Evolutionary conservation across 1,140 invertebrate genomes (phyloP).

Genomic region (Parapsyche elsis): DNA sequence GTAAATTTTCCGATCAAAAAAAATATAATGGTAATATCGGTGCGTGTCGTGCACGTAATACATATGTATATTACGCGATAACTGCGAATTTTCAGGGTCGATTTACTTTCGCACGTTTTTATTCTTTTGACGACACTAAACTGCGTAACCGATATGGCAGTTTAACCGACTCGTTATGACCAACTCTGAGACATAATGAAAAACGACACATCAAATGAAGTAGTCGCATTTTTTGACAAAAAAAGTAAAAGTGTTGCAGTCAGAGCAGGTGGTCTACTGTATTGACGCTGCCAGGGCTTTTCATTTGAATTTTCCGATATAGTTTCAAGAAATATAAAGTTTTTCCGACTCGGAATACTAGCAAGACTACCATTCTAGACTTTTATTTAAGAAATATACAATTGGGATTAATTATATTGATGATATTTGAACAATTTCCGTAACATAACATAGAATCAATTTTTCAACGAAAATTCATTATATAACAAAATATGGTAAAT

Average conservation of each 20-base stretch:
- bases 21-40: background rate
- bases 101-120: background rate
- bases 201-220: background rate
- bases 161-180: too few relatives aligned
- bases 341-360: background rate
- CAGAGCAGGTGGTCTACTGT: conserved; percentile 10
- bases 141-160: background rate
- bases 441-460: background rate
- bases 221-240: conserved; percentile 28
- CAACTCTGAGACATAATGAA: background rate
- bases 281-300: background rate
- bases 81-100: conserved; percentile 11
- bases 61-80: background rate
- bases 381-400: too few relatives aligned
- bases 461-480: background rate
- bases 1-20: background rate
- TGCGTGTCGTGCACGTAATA: conserved; percentile 11
- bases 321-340: background rate
- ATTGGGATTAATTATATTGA: too few relatives aligned
- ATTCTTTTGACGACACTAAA: conserved; percentile 19
- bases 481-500: too few relatives aligned
- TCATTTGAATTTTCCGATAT: background rate
- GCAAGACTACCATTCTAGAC: too few relatives aligned
- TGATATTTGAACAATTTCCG: too few relatives aligned
- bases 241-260: conserved; percentile 39